Evolutionary conservation across 92 coral and sea anemone genomes (phyloP), one percentile per base, ranked within the genome.

Genomic region (Chrysogorgia sp.): DNA sequence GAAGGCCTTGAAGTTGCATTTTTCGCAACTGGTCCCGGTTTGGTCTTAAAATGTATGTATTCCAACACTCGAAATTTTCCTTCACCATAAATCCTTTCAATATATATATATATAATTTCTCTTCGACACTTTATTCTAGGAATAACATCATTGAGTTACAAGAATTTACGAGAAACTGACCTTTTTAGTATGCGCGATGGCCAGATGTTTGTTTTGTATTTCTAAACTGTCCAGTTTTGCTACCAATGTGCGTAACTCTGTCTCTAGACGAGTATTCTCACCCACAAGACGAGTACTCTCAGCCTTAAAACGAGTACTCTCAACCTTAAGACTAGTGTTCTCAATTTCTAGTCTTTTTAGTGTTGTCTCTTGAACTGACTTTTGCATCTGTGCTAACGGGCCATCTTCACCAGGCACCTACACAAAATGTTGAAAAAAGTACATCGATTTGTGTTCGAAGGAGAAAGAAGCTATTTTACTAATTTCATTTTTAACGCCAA

Each of bases 211-310:
- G 76, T 69, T 69, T 24, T 60, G 76, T 47, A 69, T 69, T 69
- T 69, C 76, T 69, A 69, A 45, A 69, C 25, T 53, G 26, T 69
- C 76, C 76, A 69, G 17, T 69, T 69, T 69, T 25, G 76, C 76
- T 10, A 20, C 47, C 60, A 69, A 69, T 31, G 58, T 45, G 48
- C 76, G 76, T 10, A 43, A 37, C 24, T 69, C 58, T 12, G 0
- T 49, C 7, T 1, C 59, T 21, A 23, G 58, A 1, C 60, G 59
- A 48, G 76, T 24, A 52, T 69, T 69, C 48, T 45, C 76, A n/a
- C 25, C 71, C 17, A 31, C 35, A 6, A 64, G 71, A 32, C 41
- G 22, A 29, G 10, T n/a, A n/a, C n/a, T n/a, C 35, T 64, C 71
- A 23, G 22, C 71, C 17, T 64, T 64, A 6, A 64, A 47, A 32